Base-by-base conservation (phyloP, 2,113 vertebrate genomes). In the Vimba vimba region DNA sequence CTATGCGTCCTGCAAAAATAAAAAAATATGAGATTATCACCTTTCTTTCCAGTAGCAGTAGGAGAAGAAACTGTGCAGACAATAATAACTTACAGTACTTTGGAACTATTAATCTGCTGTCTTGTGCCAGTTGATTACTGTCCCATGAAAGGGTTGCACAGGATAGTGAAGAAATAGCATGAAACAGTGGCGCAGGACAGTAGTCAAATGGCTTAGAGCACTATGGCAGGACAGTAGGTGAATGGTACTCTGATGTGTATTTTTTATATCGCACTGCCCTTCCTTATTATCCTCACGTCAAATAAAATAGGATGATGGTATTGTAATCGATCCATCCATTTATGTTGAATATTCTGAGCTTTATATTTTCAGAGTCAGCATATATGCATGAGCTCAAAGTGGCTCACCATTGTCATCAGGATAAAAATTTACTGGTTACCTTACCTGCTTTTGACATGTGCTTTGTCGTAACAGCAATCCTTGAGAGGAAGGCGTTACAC, bases 391-490 rank as follows among this genome's bases (percentile, higher is more conserved):
- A 43, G 39, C 39, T 43, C 39, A 43, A 43, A 43, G 39, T 43
- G 6, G 39, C 39, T 43, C 39, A 17, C 15, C 50, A 15, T 15
- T 74, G 71, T 74, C 39, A 36, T 73, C 21, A 43, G 39, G 21
- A 17, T 73, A 15, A 21, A 36, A 23, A 33, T 73, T 36, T 73
- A 73, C 39, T 74, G 71, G 71, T 74, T 45, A 74, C 39, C 71
- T 39, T 39, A 74, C 33, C 71, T 74, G 71, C 71, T 74, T 74
- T 74, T 45, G 71, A 39, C 71, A 74, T 74, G 71, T 74, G 71
- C 71, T 74, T 74, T 74, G 71, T 74, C 0, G 71, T 74, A 36
- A 74, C 71, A 43, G 71, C 71, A 74, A 74, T 74, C 23, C 71
- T 74, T 1, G 71, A 74, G 71, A 74, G 71, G 71, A 74, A 74